Conservation (phyloP, 2,888 invertebrate species). For the Fragum fragum region DNA sequence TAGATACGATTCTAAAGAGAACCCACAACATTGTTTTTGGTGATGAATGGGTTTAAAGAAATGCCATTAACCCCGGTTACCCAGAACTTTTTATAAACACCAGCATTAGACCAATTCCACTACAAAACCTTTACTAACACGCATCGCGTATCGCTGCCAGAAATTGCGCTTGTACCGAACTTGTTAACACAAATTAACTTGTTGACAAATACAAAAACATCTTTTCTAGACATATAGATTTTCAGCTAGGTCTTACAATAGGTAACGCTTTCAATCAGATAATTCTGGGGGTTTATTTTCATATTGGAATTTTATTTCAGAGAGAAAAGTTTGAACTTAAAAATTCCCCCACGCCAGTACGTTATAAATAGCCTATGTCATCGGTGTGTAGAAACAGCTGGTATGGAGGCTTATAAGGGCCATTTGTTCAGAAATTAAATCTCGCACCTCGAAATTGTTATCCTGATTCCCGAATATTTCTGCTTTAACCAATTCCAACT, state of each 20-base stretch:
- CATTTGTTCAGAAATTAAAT: background rate
- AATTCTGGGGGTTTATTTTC: background rate
- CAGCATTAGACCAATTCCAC: slow-evolving; percentile 19
- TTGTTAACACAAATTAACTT: too few species aligned
- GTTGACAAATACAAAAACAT: too few species aligned
- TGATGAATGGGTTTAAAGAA: too few species aligned
- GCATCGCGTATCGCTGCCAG: background rate
- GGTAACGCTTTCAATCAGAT: too few species aligned
- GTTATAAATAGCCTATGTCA: slow-evolving; percentile 29
- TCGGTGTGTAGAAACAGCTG: slow-evolving; percentile 14
- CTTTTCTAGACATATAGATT: too few species aligned
- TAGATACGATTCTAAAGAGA: background rate
- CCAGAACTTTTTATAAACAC: slow-evolving; percentile 7
- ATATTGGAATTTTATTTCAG: background rate
- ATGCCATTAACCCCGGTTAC: background rate
- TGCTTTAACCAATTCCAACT: too few species aligned
- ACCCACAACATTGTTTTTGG: background rate
- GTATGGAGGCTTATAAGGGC: background rate
- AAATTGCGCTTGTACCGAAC: too few species aligned
- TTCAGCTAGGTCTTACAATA: too few species aligned
- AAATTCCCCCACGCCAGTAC: slow-evolving; percentile 8
- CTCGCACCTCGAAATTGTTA: too few species aligned
- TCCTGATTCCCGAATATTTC: too few species aligned
- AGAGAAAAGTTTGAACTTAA: background rate
- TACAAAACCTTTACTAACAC: background rate